Base-by-base conservation (phyloP, 2,797 vertebrate species). In the Pantherophis alleghaniensis region DNA sequence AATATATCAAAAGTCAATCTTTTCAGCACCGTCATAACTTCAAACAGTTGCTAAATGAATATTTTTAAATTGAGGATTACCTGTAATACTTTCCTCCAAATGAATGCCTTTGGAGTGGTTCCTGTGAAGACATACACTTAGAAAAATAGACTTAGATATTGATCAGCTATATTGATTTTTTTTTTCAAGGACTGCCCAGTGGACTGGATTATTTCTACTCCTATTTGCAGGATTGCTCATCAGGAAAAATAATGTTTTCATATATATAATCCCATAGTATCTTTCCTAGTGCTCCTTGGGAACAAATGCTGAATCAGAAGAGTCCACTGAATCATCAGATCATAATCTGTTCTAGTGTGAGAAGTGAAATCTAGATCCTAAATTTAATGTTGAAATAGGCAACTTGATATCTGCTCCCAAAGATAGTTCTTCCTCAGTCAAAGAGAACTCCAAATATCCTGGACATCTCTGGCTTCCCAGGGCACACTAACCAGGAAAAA, bases 71-170 rank as follows among this genome's bases (percentile, higher is more conserved):
- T 74, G 32, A 74, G 69, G 69, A 74, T 32, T 20, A 74, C 32
- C 32, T 74, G 90, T 16, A 66, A 86, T 56, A 61, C 59, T 87
- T 90, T 87, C 79, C 56, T 90, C 60, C 86, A 88, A 79, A 56
- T 93, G 86, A 79, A 86, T 20, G 22, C 22, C 74, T 91, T 93
- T 91, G 42, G 86, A 88, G 37, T 61, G 55, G 55, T 88, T 93
- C 86, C 90, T 91, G 90, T 59, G 61, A 53, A 90, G 61, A 87
- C 53, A 87, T 91, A 79, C 90, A 60, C 90, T 91, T 59, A 47
- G 88, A 61, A 88, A 88, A 91, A 93, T 32, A 79, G 55, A 47
- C 90, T 93, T 53, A 87, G 37, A 51, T 66, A 93, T 53, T 69
- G 24, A 74, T 88, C 63, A 88, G 12, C 55, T 42, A 28, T 79